These are phyloP conservation scores for Lathamus discolor DNA, from an alignment of 2,113 vertebrate species.

Conservation along the genomic window DNA sequence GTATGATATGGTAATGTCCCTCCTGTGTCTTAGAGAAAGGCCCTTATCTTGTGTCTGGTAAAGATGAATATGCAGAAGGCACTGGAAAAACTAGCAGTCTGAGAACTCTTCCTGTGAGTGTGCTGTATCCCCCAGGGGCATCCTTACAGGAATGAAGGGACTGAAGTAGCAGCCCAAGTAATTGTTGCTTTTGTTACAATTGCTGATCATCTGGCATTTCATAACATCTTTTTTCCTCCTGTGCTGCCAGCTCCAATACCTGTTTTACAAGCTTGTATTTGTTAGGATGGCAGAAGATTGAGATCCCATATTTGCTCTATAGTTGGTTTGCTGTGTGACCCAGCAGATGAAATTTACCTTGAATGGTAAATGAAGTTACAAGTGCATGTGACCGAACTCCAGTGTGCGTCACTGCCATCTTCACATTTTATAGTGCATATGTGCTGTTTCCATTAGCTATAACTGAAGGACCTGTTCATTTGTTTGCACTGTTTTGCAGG, in stretches of 20 bases:
- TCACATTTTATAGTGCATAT: not conserved
- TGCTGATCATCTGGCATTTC: not conserved
- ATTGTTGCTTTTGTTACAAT: not conserved
- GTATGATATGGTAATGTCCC: not conserved
- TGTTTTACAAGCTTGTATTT: not conserved
- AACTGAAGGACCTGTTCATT: not conserved
- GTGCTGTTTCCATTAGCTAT: not conserved
- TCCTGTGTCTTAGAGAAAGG: not conserved
- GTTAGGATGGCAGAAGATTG: not conserved
- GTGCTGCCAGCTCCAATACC: not conserved
- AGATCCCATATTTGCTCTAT: not conserved
- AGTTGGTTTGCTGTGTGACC: not conserved
- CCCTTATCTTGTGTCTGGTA: not conserved
- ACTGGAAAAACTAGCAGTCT: not conserved
- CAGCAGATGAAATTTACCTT: not conserved
- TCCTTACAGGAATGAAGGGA: not conserved
- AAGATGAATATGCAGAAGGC: not conserved
- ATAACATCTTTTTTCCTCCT: not conserved
- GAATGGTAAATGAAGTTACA: not conserved
- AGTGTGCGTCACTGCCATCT: not conserved
- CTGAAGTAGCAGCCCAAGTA: not conserved
- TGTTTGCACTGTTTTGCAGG: not conserved
- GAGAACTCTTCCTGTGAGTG: not conserved
- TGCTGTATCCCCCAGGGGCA: not conserved
- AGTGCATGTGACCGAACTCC: not conserved